phyloP scores from a whole-genome alignment of 2,888 invertebrate genomes.

The Biston betularia region DNA sequence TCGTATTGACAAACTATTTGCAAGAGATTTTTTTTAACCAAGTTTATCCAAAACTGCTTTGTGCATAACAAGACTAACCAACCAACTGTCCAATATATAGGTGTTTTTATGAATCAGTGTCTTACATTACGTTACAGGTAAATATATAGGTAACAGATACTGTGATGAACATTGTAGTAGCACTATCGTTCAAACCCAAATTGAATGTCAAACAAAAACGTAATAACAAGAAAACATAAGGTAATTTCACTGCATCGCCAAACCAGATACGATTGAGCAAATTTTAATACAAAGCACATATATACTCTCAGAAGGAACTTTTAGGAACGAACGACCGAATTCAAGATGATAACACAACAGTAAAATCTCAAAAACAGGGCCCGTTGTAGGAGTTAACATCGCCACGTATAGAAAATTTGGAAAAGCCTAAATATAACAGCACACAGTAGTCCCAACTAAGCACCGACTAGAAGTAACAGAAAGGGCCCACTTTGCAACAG shows the following conservation, averaged over 20 bases:
- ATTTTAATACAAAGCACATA: slow-evolving; percentile 75
- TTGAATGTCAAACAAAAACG: slow-evolving; percentile 45
- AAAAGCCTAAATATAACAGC: slow-evolving; percentile 34
- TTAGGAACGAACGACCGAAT: slow-evolving; percentile 80
- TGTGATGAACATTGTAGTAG: slow-evolving; percentile 45
- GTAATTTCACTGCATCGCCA: slow-evolving; percentile 61
- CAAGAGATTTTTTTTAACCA: slow-evolving; percentile 52
- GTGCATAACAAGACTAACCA: slow-evolving; percentile 62
- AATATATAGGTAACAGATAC: slow-evolving; percentile 62
- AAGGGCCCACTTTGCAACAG: slow-evolving; percentile 67
- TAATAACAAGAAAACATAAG: slow-evolving; percentile 54
- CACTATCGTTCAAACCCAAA: slow-evolving; percentile 43
- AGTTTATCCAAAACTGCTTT: slow-evolving; percentile 56
- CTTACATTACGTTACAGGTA: slow-evolving; percentile 61
- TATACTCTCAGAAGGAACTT: slow-evolving; percentile 69
- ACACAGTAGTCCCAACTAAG: slow-evolving; percentile 42
- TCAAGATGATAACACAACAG: slow-evolving; percentile 65
- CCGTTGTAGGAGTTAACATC: slow-evolving; percentile 44
- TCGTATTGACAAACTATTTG: slow-evolving; percentile 47
- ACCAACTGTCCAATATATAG: slow-evolving; percentile 32
- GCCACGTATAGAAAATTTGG: slow-evolving; percentile 40
- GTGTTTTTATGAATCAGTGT: slow-evolving; percentile 51
- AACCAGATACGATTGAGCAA: slow-evolving; percentile 79
- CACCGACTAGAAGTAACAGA: slow-evolving; percentile 49
- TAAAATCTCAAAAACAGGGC: slow-evolving; percentile 68